phyloP scores from a whole-genome alignment of 2,888 invertebrate species.

The Eurois occulta region DNA sequence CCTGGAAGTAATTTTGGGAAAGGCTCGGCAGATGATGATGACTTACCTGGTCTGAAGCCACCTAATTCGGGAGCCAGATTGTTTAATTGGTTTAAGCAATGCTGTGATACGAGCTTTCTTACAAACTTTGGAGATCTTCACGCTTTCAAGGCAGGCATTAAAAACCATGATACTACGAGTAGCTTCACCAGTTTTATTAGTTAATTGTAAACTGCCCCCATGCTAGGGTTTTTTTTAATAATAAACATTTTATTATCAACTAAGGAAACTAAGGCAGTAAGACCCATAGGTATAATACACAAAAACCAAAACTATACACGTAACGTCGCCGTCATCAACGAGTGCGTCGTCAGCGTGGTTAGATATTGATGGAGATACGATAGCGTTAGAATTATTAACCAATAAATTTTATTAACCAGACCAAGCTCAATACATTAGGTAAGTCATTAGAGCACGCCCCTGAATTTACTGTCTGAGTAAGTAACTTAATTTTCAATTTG shows the following conservation, averaged over 20 bases:
- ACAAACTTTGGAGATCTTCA: not conserved
- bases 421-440: slow-evolving; percentile 22
- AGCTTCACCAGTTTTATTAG: not conserved
- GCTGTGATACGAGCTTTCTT: not conserved
- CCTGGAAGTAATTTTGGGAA: not conserved
- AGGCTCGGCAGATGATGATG: not conserved
- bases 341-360: not conserved
- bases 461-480: slow-evolving; percentile 1
- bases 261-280: not conserved
- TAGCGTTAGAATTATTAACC: slow-evolving; percentile 24
- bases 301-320: not conserved
- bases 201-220: not conserved
- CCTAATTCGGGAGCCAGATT: too few species aligned
- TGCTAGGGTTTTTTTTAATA: not conserved
- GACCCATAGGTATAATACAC: not conserved
- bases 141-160: not conserved
- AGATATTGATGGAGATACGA: slow-evolving; percentile 1
- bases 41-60: not conserved
- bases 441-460: slow-evolving; percentile 11
- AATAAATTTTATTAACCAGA: not conserved
- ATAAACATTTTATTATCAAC: not conserved
- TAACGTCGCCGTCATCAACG: not conserved
- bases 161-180: not conserved
- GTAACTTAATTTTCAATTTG: slow-evolving; percentile 11
- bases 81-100: not conserved